A percentile compares a stretch with the other conserved stretches of the same genome.
These are phyloP conservation scores for Conopomorpha cramerella DNA, from an alignment of 1,140 invertebrate genomes.

Conservation along the genomic window DNA sequence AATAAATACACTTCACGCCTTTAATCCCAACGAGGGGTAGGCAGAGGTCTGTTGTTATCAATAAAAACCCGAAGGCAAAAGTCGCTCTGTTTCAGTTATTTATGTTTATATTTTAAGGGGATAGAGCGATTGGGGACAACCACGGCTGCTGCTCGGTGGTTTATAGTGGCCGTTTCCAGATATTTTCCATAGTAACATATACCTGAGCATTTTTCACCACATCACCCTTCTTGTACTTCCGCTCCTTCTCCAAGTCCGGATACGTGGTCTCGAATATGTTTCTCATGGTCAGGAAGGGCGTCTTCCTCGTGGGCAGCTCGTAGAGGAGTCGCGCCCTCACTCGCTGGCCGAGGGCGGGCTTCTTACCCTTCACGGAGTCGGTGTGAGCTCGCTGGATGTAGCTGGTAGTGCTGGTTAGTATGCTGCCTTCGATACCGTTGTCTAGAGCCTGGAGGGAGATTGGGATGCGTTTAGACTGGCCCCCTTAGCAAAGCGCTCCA, in stretches of 20 bases:
- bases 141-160: too few relatives aligned
- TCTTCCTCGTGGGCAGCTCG: slow-evolving; percentile 69
- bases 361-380: slow-evolving; percentile 33
- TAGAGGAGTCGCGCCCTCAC: slow-evolving; percentile 66
- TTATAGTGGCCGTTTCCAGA: too few relatives aligned
- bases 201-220: slow-evolving; percentile 47
- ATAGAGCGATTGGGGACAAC: too few relatives aligned
- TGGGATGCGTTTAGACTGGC: too few relatives aligned
- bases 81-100: too few relatives aligned
- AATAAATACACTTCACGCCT: too few relatives aligned
- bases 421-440: slow-evolving; percentile 35
- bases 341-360: slow-evolving; percentile 19
- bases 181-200: too few relatives aligned
- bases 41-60: too few relatives aligned
- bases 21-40: too few relatives aligned
- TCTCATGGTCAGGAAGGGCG: slow-evolving; percentile 48
- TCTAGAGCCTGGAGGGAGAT: slow-evolving; percentile 24
- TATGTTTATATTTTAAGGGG: too few relatives aligned
- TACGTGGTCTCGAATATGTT: slow-evolving; percentile 31
- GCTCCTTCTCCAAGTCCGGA: slow-evolving; percentile 31
- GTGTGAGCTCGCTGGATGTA: slow-evolving; percentile 40
- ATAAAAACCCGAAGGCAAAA: too few relatives aligned
- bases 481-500: too few relatives aligned
- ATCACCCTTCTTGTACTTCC: slow-evolving; percentile 30
- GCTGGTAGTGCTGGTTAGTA: slow-evolving; percentile 20